These are phyloP conservation scores for Cygnus buccinator DNA, from an alignment of 2,113 vertebrate genomes.

Conservation along the genomic window DNA sequence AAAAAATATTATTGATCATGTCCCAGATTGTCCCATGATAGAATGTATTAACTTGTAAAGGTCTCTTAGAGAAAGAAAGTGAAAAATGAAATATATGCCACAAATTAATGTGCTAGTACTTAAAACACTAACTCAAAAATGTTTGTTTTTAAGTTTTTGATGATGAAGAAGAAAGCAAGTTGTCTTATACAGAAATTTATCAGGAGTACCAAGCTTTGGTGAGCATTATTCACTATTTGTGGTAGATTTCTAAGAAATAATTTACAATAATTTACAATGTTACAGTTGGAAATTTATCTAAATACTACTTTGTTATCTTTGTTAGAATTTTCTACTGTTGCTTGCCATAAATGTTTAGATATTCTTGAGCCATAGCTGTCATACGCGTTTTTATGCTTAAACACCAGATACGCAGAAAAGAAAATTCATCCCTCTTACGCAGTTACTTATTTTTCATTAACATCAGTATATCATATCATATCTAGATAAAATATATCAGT, in stretches of 20 bases:
- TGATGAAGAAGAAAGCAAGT: conserved; percentile 97
- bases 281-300: too few species aligned
- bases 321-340: not conserved
- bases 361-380: not conserved
- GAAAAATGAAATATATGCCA: too few species aligned
- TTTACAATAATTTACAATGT: not conserved
- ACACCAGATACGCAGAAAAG: not conserved
- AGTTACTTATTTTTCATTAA: not conserved
- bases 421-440: not conserved
- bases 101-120: not conserved
- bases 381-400: not conserved
- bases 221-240: conserved; percentile 66
- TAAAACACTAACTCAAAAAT: not conserved
- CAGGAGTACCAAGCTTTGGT: conserved; percentile 95
- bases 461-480: not conserved
- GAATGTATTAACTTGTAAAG: not conserved
- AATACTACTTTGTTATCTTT: not conserved
- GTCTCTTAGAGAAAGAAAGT: too few species aligned
- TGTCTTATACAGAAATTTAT: conserved; percentile 96
- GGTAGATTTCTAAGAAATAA: not conserved
- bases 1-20: not conserved
- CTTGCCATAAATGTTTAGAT: not conserved
- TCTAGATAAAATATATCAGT: too few species aligned
- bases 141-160: conserved; percentile 86
- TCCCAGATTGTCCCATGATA: not conserved